These are phyloP conservation scores for Venusia cambrica DNA, from an alignment of 2,888 invertebrate species.

Conservation along the genomic window DNA sequence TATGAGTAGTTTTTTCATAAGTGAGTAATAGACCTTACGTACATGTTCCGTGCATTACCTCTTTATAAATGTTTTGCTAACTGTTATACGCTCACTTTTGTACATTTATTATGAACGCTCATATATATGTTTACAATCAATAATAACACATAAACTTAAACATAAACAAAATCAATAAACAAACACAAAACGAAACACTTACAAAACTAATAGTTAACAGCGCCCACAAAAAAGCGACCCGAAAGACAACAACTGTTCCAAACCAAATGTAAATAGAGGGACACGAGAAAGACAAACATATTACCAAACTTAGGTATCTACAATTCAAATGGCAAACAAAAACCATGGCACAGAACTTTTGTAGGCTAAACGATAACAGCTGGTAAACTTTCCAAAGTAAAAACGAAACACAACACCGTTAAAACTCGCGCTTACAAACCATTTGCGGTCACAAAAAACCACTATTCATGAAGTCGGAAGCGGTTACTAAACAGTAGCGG, in stretches of 20 bases:
- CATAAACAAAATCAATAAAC: conserved; percentile 18
- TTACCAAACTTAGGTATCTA: conserved; percentile 45
- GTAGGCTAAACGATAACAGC: conserved; percentile 9
- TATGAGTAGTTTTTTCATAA: too few relatives aligned
- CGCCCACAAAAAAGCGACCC: conserved; percentile 30
- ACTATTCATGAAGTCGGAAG: too few relatives aligned
- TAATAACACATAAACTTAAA: too few relatives aligned
- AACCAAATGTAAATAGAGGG: conserved; percentile 39
- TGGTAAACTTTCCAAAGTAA: conserved; percentile 10
- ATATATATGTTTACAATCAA: too few relatives aligned
- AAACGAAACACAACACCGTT: neutral
- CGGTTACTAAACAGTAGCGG: too few relatives aligned
- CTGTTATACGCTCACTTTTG: too few relatives aligned
- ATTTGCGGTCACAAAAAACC: too few relatives aligned
- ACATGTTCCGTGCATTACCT: too few relatives aligned
- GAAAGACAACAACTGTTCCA: conserved; percentile 32
- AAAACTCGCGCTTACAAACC: too few relatives aligned
- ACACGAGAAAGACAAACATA: conserved; percentile 43
- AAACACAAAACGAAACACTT: conserved; percentile 19
- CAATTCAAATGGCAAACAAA: conserved; percentile 48
- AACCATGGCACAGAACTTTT: conserved; percentile 28
- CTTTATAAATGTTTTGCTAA: too few relatives aligned
- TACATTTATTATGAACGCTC: too few relatives aligned
- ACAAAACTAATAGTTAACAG: conserved; percentile 24
- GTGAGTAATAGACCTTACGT: too few relatives aligned